phyloP scores from a whole-genome alignment of 2,797 vertebrate genomes.

The Oreochromis grahami region DNA sequence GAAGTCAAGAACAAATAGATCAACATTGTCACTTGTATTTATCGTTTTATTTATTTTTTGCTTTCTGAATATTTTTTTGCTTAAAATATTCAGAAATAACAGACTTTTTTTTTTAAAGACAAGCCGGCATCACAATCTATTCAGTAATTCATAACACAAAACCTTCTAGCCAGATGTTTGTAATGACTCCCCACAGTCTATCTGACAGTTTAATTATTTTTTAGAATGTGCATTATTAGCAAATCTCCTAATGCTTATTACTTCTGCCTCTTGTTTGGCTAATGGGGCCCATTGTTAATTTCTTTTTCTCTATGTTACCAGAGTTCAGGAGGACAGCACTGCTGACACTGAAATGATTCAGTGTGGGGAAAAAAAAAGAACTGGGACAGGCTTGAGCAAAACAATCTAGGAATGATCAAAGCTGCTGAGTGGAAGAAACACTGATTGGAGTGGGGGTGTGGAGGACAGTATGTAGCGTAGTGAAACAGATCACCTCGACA shows the following conservation, averaged over 20 bases:
- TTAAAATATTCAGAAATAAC: neutral
- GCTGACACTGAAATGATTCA: slow-evolving; percentile 39
- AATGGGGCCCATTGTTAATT: slow-evolving; percentile 40
- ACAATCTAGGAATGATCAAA: slow-evolving; percentile 68
- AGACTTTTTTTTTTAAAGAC: neutral
- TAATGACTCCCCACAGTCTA: slow-evolving; percentile 45
- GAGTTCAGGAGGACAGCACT: slow-evolving; percentile 45
- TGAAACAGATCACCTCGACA: slow-evolving; percentile 49
- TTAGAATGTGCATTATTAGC: slow-evolving; percentile 52
- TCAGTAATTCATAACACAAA: slow-evolving; percentile 25
- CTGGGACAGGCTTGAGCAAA: slow-evolving; percentile 49
- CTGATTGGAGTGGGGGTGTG: slow-evolving; percentile 31
- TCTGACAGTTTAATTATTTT: slow-evolving; percentile 51
- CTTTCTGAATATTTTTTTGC: neutral
- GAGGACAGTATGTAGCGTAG: slow-evolving; percentile 5
- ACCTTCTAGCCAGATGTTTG: slow-evolving; percentile 47
- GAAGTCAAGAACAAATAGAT: neutral
- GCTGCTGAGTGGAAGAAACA: slow-evolving; percentile 60
- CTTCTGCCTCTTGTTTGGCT: slow-evolving; percentile 39
- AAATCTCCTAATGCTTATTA: slow-evolving; percentile 13
- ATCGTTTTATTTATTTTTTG: neutral
- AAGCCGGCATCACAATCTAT: slow-evolving; percentile 18
- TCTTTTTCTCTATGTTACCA: slow-evolving; percentile 27
- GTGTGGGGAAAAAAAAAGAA: neutral
- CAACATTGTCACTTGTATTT: neutral